A percentile compares a stretch with the other conserved stretches of the same genome.
These are phyloP conservation scores for Belonocnema kinseyi DNA, from an alignment of 1,140 invertebrate species.

Conservation along the genomic window DNA sequence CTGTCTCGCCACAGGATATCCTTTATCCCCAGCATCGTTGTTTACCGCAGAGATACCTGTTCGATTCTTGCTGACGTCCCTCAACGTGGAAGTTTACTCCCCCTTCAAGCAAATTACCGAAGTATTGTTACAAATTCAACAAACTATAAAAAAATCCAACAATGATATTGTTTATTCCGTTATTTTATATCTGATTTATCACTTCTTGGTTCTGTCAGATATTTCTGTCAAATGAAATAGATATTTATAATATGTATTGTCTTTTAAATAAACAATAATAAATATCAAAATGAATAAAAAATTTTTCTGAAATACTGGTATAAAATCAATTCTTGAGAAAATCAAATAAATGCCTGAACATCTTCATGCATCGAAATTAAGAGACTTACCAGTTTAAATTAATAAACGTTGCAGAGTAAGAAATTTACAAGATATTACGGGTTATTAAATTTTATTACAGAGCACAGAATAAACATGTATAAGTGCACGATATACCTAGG, in stretches of 20 bases:
- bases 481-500: neutral
- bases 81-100: neutral
- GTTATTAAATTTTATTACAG: slow-evolving; percentile 21
- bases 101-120: slow-evolving; percentile 6
- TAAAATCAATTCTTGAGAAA: no score
- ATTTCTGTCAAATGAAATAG: no score
- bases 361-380: no score
- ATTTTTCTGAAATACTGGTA: no score
- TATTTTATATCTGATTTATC: no score
- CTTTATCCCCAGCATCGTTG: slow-evolving; percentile 61
- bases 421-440: slow-evolving; percentile 14
- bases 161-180: no score
- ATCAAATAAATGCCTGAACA: no score
- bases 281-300: no score
- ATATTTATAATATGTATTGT: no score
- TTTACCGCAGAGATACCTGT: slow-evolving; percentile 54
- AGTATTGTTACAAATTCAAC: neutral
- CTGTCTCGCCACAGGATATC: slow-evolving; percentile 59
- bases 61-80: slow-evolving; percentile 29
- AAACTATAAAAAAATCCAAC: neutral
- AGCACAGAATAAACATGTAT: slow-evolving; percentile 2
- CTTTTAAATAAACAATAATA: no score
- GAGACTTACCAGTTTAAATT: no score
- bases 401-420: neutral
- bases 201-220: no score